Base-by-base conservation (phyloP, 2,888 invertebrate species). In the Apodemia zela region DNA sequence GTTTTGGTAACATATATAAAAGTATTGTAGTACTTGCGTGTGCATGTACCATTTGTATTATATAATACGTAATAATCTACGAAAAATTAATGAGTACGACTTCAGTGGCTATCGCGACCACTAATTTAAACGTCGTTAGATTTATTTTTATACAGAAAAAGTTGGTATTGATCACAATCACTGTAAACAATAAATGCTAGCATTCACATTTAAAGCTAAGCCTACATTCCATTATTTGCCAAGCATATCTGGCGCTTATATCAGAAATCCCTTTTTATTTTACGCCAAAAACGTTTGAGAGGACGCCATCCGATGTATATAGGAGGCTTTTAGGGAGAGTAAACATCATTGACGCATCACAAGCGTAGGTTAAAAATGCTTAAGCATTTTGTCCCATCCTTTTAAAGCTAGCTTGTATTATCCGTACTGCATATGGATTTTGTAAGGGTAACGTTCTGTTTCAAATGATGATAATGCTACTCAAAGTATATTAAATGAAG, bases 291-390 rank as follows among this genome's bases (percentile, higher is more conserved):
- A 67, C 60, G 64, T 64, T 69, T 65, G 73, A 73, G 77, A 76
- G 75, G 74, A 73, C 73, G 72, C 72, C 69, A 70, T 75, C 68
- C 70, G 45, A 75, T 74, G 74, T 73, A 70, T 73, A 70, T 72
- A 68, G 69, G 70, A 82, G 79, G 86, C 87, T 89, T 89, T 89
- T 87, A 87, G 83, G 78, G 73, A 79, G 78, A 78, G 86, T 80
- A 89, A 88, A 87, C 82, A 88, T 83, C 85, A 83, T 86, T 80
- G 87, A 82, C 81, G 85, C 85, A 79, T 84, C 80, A 78, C 75
- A 72, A 72, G 73, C 71, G 75, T 73, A 74, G 78, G 80, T 81
- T 81, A 80, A 84, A 85, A 85, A 82, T 75, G 77, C 72, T 75
- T 65, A 74, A 74, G 74, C 78, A 72, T 82, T 84, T 83, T 80